Base-by-base conservation (phyloP, 2,797 vertebrate species). In the Pangasius krempfi region DNA sequence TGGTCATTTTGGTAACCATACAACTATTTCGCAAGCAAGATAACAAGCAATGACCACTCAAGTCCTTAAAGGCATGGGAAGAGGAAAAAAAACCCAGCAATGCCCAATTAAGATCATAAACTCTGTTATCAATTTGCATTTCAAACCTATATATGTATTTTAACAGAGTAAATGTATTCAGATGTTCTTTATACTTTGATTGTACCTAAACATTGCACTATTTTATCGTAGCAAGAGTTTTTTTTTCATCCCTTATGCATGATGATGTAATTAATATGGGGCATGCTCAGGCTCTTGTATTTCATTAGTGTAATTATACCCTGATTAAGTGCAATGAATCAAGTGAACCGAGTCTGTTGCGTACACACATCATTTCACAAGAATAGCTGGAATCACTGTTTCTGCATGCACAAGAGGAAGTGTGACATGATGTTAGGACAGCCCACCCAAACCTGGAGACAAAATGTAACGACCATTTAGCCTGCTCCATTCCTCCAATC, bases 221-320 rank as follows among this genome's bases (percentile, higher is more conserved):
- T 14, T 16, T 10, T 83, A 47, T 66, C 20, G 13, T 30, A 18
- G 37, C 13, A 62, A 82, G 12, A 18, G 16, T 47, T 50, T 66
- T 54, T 66, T 54, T 84, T 25, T 84, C 3, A 66, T 50, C 40
- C 62, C 8, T 33, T 50, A 52, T 33, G 44, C 62, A 84, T 50
- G 58, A 83, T 25, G 44, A 27, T 80, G 5, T 58, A 33, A 70
- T 60, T 73, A 47, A 44, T 58, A 60, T 47, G 78, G 2, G 20
- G 22, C 50, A 54, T 73, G 54, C 62, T 83, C 16, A 25, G 47
- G 25, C 54, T 47, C 8, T 72, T 72, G 5, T 18, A 50, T 0
- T 84, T 72, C n/a, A 47, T 56, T 88, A 27, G 68, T 83, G 50
- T 37, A 75, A 86, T 78, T 50, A 30, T n/a, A 76, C 30, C 20